These are phyloP conservation scores for Otolemur crassicaudatus DNA, from an alignment of 2,797 vertebrate genomes.

Conservation along the genomic window DNA sequence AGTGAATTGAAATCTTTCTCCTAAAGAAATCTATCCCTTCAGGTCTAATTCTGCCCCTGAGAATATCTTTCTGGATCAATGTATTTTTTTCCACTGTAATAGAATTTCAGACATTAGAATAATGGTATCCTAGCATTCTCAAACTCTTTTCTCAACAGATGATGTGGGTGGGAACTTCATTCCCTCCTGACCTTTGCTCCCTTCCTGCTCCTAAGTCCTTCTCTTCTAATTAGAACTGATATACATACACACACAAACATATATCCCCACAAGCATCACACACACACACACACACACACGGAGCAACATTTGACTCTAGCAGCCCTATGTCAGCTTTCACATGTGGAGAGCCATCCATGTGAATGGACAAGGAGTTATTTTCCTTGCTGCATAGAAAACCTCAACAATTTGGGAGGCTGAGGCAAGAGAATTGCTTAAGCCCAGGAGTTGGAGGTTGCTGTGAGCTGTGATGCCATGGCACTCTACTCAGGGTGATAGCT, in stretches of 20 bases:
- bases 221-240: neutral
- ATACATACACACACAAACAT: neutral
- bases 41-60: slow-evolving; percentile 23
- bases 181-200: neutral
- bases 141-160: neutral
- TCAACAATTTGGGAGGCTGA: neutral
- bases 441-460: too few relatives aligned
- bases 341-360: neutral
- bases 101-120: slow-evolving; percentile 48
- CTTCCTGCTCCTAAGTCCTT: neutral
- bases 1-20: slow-evolving; percentile 3
- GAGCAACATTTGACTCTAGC: neutral
- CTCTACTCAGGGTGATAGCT: too few relatives aligned
- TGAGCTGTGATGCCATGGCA: too few relatives aligned
- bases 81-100: neutral
- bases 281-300: neutral
- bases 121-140: neutral
- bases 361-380: slow-evolving; percentile 47
- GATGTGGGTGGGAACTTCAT: neutral
- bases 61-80: neutral
- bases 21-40: neutral
- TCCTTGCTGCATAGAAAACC: slow-evolving; percentile 49
- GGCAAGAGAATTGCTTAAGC: too few relatives aligned
- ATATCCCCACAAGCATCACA: neutral
- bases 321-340: neutral